These are phyloP conservation scores for Operophtera brumata DNA, from an alignment of 2,888 invertebrate species.

Conservation along the genomic window DNA sequence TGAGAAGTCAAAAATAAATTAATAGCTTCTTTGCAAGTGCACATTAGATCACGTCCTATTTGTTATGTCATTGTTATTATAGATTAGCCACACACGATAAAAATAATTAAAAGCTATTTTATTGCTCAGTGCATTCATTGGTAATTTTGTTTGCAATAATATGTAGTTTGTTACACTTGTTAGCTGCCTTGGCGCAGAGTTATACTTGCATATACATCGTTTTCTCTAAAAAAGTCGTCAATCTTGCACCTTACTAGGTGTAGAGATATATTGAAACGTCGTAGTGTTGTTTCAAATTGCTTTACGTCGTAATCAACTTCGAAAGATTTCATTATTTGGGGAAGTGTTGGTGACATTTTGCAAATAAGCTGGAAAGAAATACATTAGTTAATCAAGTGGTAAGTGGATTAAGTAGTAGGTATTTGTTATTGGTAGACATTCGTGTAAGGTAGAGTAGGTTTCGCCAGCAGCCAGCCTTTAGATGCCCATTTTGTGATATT, in stretches of 20 bases:
- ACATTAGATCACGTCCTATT: constrained; percentile 5
- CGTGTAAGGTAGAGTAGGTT: too few species aligned
- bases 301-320: constrained; percentile 61
- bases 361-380: constrained; percentile 80
- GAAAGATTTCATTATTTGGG: constrained; percentile 75
- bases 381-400: not conserved
- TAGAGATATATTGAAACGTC: constrained; percentile 76
- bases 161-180: not conserved
- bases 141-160: constrained; percentile 7
- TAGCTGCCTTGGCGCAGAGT: constrained; percentile 12
- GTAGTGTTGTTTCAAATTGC: constrained; percentile 61
- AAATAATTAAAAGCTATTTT: constrained; percentile 9
- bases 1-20: constrained; percentile 9
- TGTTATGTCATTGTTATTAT: constrained; percentile 17
- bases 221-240: constrained; percentile 80
- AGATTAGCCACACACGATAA: constrained; percentile 9
- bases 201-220: constrained; percentile 63
- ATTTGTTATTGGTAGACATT: too few species aligned
- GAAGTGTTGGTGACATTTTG: constrained; percentile 82
- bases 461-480: too few species aligned
- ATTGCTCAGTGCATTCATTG: constrained; percentile 10
- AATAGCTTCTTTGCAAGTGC: constrained; percentile 23
- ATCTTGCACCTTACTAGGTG: constrained; percentile 81
- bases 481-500: too few species aligned
- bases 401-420: too few species aligned